These are phyloP conservation scores for Nothobranchius kuhntae DNA, from an alignment of 2,113 vertebrate genomes.

Conservation along the genomic window DNA sequence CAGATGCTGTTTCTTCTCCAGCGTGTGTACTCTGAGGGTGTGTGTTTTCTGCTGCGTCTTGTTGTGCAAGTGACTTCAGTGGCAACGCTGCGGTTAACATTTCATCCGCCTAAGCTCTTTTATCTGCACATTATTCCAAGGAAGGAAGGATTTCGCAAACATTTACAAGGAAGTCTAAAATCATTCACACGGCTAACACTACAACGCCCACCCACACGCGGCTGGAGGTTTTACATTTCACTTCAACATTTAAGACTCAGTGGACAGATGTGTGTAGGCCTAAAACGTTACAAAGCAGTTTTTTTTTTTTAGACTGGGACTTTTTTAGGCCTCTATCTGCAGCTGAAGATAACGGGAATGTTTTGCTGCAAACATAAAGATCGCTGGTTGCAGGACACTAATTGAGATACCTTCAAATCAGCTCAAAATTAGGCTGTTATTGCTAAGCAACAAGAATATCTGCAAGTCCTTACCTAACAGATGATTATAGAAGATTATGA, in stretches of 20 bases:
- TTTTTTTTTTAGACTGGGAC: not conserved
- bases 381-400: not conserved
- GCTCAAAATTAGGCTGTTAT: no score
- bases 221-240: not conserved
- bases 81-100: conserved; percentile 68
- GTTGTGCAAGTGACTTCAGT: conserved; percentile 71
- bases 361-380: not conserved
- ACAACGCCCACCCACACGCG: no score
- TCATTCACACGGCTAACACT: conserved; percentile 8
- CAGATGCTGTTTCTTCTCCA: conserved; percentile 45
- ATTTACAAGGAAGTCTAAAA: conserved; percentile 70
- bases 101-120: conserved; percentile 65
- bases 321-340: not conserved
- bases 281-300: not conserved
- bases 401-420: not conserved
- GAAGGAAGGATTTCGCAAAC: conserved; percentile 56
- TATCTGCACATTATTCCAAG: conserved; percentile 63
- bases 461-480: no score
- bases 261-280: not conserved
- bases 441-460: no score
- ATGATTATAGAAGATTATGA: no score
- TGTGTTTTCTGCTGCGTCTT: conserved; percentile 58
- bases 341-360: no score
- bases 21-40: conserved; percentile 51
- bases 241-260: not conserved